Evolutionary conservation across 2,113 vertebrate genomes (phyloP), one percentile per base, ranked within the genome.

Genomic region (Xiphophorus hellerii): DNA sequence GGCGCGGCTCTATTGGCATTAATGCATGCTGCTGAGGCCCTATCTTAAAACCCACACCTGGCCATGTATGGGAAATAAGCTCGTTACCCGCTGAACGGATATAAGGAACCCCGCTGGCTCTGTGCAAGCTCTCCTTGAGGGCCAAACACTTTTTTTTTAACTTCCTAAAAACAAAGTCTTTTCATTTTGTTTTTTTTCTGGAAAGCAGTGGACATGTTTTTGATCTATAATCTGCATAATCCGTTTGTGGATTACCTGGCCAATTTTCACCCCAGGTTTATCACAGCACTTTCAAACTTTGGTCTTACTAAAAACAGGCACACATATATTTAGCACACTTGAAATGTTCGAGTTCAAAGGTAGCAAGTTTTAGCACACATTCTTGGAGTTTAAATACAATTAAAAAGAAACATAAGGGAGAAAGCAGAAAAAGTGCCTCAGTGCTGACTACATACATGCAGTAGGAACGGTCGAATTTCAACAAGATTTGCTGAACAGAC

Each of bases 31-130:
- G 89, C 90, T 86, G 86, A 82, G 80, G 62, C 88, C 88, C 92
- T 95, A 94, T 95, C 94, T 94, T 93, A 92, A 95, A 93, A 92
- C 91, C 89, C 84, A 87, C 93, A 95, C 93, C 93, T 95, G 93
- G 89, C 88, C 87, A 92, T 74, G 77, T 89, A 85, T 76, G 82
- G 90, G 88, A 91, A 84, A 84, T 87, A 90, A 90, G 87, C 89
- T 89, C 63, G 87, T 91, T 90, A 91, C 74, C 85, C 66, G 83
- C 90, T 91, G 83, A 76, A 85, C 84, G 88, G 83, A 85, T 83
- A 91, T 89, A 82, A 82, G 80, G 88, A 87, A 84, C 89, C 89
- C 90, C 76, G 77, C 89, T 85, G 91, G 85, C 88, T 88, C 78
- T 61, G 73, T 74, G 83, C 71, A 84, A 89, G 87, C 91, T 87